Evolutionary conservation across 2,113 vertebrate species (phyloP).

Genomic region (Gambusia affinis): DNA sequence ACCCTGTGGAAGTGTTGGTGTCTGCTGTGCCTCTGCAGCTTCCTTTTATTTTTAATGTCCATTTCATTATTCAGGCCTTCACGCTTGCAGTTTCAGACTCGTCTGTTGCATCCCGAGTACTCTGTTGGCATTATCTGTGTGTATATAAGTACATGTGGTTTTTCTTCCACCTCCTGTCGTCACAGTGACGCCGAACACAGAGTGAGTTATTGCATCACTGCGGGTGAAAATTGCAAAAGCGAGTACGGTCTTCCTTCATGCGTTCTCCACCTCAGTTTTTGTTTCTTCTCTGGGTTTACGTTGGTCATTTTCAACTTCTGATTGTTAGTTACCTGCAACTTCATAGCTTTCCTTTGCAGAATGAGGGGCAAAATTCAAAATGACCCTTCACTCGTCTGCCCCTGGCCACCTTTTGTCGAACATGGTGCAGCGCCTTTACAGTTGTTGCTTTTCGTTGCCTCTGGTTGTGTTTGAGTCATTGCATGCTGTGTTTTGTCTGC

Average conservation of each 20-base stretch:
- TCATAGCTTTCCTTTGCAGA: slow-evolving; percentile 42
- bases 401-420: slow-evolving; percentile 24
- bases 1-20: slow-evolving; percentile 43
- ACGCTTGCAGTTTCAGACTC: slow-evolving; percentile 54
- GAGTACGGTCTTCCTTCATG: slow-evolving; percentile 42
- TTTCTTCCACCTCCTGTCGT: slow-evolving; percentile 14
- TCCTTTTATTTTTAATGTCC: slow-evolving; percentile 68
- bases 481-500: slow-evolving; percentile 8
- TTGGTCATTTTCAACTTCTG: slow-evolving; percentile 3
- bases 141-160: background rate
- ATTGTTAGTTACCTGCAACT: slow-evolving; percentile 23
- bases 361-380: slow-evolving; percentile 29
- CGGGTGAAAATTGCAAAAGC: slow-evolving; percentile 38
- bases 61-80: slow-evolving; percentile 66
- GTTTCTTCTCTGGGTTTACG: background rate
- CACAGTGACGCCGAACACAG: slow-evolving; percentile 42
- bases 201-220: slow-evolving; percentile 56
- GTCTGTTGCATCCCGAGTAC: slow-evolving; percentile 38
- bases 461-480: slow-evolving; percentile 22
- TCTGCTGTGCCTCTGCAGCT: slow-evolving; percentile 52
- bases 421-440: slow-evolving; percentile 22
- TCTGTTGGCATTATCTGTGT: slow-evolving; percentile 10
- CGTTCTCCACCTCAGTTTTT: background rate
- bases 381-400: slow-evolving; percentile 16
- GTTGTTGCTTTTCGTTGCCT: slow-evolving; percentile 14